A percentile compares a stretch with the other conserved stretches of the same genome.
Conservation (phyloP, 2,797 vertebrate genomes). For the Novumbra hubbsi region DNA sequence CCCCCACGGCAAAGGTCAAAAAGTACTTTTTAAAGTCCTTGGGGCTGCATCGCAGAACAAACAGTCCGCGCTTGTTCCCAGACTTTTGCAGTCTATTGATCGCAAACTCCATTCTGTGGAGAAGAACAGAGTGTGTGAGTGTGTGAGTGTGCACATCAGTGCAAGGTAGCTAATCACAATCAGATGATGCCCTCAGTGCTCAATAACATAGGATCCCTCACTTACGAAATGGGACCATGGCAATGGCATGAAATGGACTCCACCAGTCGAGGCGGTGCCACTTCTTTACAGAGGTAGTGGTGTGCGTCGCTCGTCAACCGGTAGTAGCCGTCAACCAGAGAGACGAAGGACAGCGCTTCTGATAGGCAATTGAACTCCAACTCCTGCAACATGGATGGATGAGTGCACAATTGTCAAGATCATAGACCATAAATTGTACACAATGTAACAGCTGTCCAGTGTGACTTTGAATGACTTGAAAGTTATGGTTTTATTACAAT, state of each 20-base stretch:
- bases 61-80: conserved; percentile 85
- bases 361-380: conserved; percentile 86
- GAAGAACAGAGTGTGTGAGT: conserved; percentile 2
- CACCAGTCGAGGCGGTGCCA: conserved; percentile 88
- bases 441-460: too few species aligned
- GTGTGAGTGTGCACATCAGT: neutral
- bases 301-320: conserved; percentile 92
- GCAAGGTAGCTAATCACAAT: neutral
- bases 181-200: neutral
- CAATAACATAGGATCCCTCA: conserved; percentile 2
- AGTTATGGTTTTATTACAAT: too few species aligned
- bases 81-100: conserved; percentile 85
- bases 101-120: conserved; percentile 90
- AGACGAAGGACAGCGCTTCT: conserved; percentile 92
- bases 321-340: conserved; percentile 95
- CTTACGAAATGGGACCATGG: conserved; percentile 95
- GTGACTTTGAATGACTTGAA: too few species aligned
- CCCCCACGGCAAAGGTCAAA: conserved; percentile 92
- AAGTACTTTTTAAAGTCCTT: conserved; percentile 96
- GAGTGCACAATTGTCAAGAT: neutral
- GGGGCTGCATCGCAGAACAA: conserved; percentile 91
- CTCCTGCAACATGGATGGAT: conserved; percentile 70
- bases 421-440: too few species aligned
- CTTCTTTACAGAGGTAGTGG: conserved; percentile 97
- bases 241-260: conserved; percentile 89